Evolutionary conservation across 2,113 vertebrate genomes (phyloP).

Genomic region (Nanger granti): DNA sequence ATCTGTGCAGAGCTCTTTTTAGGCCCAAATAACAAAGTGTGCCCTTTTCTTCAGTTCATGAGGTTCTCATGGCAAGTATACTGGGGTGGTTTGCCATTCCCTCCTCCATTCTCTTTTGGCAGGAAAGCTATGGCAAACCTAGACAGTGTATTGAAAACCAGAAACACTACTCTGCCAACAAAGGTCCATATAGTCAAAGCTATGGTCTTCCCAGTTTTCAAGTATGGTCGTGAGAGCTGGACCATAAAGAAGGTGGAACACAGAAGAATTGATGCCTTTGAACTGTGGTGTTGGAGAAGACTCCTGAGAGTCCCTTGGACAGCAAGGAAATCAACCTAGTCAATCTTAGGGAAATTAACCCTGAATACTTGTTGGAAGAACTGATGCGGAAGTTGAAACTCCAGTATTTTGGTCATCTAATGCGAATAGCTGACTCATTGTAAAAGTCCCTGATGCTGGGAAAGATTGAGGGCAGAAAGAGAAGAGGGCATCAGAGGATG

Average conservation of each 20-base stretch:
- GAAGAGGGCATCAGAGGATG: background rate
- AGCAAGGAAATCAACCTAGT: background rate
- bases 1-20: background rate
- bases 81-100: background rate
- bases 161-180: background rate
- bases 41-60: background rate
- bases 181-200: background rate
- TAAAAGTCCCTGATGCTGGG: background rate
- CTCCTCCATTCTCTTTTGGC: background rate
- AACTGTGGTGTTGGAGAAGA: background rate
- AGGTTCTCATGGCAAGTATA: background rate
- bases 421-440: background rate
- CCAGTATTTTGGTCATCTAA: background rate
- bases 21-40: background rate
- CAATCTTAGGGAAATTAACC: background rate
- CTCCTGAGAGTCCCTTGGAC: background rate
- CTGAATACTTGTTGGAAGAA: background rate
- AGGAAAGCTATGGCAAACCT: background rate
- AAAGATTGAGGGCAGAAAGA: background rate
- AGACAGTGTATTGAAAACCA: background rate
- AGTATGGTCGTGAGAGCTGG: background rate
- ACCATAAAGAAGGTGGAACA: background rate
- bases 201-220: background rate
- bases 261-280: background rate
- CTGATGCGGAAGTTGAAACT: background rate